Evolutionary conservation across 2,113 vertebrate genomes (phyloP).

Genomic region (Peromyscus maniculatus): DNA sequence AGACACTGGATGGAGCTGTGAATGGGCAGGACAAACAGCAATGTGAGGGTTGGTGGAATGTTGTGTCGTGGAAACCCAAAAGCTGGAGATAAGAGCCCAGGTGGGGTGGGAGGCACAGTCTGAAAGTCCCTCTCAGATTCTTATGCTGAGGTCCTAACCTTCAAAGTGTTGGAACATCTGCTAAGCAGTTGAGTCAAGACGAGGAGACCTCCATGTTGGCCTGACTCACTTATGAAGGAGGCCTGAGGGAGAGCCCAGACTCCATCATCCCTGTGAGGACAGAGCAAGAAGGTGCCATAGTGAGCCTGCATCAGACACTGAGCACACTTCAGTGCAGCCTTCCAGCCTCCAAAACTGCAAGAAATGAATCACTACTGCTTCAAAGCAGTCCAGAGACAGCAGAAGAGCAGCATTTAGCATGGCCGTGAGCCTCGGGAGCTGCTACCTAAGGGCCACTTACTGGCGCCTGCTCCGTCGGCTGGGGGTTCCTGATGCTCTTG

Average conservation of each 20-base stretch:
- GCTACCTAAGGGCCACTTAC: neutral
- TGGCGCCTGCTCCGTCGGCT: neutral
- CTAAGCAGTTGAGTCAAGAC: neutral
- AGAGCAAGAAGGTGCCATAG: neutral
- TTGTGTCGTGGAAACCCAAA: neutral
- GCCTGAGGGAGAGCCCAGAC: neutral
- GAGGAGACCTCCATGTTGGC: neutral
- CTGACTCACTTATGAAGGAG: neutral
- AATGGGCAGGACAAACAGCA: no score
- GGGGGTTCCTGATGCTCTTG: neutral
- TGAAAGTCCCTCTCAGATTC: neutral
- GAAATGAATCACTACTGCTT: neutral
- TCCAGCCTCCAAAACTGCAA: neutral
- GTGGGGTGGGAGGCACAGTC: neutral
- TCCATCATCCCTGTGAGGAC: neutral
- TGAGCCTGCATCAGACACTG: rapidly evolving
- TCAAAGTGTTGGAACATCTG: neutral
- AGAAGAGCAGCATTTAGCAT: neutral
- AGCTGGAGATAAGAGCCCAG: neutral
- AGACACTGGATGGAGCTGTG: neutral
- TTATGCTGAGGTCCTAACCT: neutral
- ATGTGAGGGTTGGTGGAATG: neutral
- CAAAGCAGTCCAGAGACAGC: neutral
- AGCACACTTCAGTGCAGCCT: neutral
- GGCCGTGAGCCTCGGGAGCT: neutral